Base-by-base conservation (phyloP, 2,888 invertebrate species). In the Odontomyia ornata region DNA sequence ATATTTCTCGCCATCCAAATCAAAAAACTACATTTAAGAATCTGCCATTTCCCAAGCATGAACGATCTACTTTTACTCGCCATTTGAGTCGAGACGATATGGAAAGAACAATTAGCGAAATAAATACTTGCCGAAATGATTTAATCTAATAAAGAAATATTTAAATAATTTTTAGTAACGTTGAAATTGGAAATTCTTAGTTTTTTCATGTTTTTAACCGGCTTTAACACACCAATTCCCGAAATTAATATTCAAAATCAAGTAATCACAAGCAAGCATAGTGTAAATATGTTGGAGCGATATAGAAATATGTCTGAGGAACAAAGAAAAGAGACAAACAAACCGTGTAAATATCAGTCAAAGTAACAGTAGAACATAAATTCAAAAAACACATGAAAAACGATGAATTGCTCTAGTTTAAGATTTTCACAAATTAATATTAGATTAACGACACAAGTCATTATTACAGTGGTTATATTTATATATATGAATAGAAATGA, bases 371-470 rank as follows among this genome's bases (percentile, higher is more conserved):
- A 36, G n/a, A 43, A 15, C 18, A 18, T 4, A 52, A 52, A 23
- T 11, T n/a, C n/a, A n/a, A 28, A 64, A 15, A 62, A 46, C 7
- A 62, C 57, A 27, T 62, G 62, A 43, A 62, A 23, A 75, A 62
- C 46, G 52, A 62, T 62, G 64, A 75, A 75, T 64, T 64, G 64
- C 62, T 75, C 25, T 75, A 64, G 30, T 62, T 64, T 75, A 75
- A 62, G 75, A 28, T 75, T 75, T 75, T 75, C 75, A 75, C 75
- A 75, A 75, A 75, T 75, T 75, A 75, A 75, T 75, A 75, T 64
- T 75, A 72, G 47, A 46, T 69, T 69, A 69, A 3, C 43, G 65
- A 69, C 43, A 75, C 75, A 75, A 75, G 47, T 75, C 60, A 75
- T 64, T 75, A 75, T 75, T 46, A 75, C 47, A 75, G 27, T 46